A percentile compares a stretch with the other conserved stretches of the same genome.
phyloP scores from a whole-genome alignment of 2,888 invertebrate species.

The Pemphredon lugubris region DNA sequence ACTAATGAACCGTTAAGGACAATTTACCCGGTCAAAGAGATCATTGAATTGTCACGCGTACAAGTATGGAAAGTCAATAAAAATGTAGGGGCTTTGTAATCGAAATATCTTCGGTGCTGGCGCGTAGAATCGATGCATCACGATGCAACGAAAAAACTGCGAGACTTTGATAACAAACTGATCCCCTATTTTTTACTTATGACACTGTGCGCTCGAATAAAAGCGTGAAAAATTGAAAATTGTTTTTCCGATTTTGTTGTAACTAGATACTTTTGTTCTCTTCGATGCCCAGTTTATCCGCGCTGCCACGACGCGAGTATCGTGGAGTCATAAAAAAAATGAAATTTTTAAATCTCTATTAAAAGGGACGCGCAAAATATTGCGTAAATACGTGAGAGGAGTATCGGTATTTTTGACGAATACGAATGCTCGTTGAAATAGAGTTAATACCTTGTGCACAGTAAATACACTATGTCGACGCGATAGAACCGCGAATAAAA shows the following conservation, averaged over 20 bases:
- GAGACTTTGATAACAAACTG: slow-evolving; percentile 42
- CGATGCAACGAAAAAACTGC: slow-evolving; percentile 30
- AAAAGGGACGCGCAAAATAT: not conserved
- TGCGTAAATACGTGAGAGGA: not conserved
- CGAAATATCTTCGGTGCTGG: not conserved
- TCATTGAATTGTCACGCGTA: too few species aligned
- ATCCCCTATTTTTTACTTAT: slow-evolving; percentile 20
- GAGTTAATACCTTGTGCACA: slow-evolving; percentile 1
- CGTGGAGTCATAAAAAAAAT: not conserved
- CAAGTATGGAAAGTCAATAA: too few species aligned
- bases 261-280: not conserved
- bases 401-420: slow-evolving; percentile 14
- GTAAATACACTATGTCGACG: slow-evolving; percentile 13
- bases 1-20: too few species aligned
- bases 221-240: slow-evolving; percentile 15
- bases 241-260: slow-evolving; percentile 17
- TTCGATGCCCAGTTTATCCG: not conserved
- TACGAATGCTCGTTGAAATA: slow-evolving; percentile 23
- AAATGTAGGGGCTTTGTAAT: too few species aligned
- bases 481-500: slow-evolving; percentile 17
- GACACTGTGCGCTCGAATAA: slow-evolving; percentile 16
- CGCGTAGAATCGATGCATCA: slow-evolving; percentile 9
- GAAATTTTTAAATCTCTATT: not conserved
- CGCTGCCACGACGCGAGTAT: not conserved
- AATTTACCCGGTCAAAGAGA: too few species aligned